A percentile compares a stretch with the other conserved stretches of the same genome.
Evolutionary conservation across 2,113 vertebrate genomes (phyloP).

Genomic region (Nicator chloris): DNA sequence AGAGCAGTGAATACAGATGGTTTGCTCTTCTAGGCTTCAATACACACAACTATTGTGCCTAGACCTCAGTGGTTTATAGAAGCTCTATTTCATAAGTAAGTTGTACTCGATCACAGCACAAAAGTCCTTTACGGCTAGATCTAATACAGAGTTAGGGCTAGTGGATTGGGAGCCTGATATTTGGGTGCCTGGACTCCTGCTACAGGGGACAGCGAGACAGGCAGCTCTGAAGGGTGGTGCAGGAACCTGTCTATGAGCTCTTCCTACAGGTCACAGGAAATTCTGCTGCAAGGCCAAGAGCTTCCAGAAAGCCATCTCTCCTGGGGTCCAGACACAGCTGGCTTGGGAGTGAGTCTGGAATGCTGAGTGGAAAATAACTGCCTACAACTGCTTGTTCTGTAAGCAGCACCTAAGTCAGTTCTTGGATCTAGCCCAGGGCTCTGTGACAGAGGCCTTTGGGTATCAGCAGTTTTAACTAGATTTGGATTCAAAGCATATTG

Average conservation of each 20-base stretch:
- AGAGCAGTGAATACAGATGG: slow-evolving; percentile 44
- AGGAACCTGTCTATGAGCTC: slow-evolving; percentile 53
- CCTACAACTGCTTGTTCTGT: slow-evolving; percentile 35
- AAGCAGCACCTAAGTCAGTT: slow-evolving; percentile 52
- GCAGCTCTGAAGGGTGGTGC: slow-evolving; percentile 36
- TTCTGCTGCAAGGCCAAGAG: neutral
- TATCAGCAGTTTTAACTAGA: neutral
- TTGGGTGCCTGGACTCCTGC: slow-evolving; percentile 41
- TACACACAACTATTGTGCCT: slow-evolving; percentile 31
- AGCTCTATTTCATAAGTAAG: slow-evolving; percentile 49
- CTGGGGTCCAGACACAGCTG: slow-evolving; percentile 1
- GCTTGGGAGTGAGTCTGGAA: slow-evolving; percentile 30
- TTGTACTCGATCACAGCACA: slow-evolving; percentile 48
- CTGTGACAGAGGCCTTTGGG: slow-evolving; percentile 35
- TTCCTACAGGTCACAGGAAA: slow-evolving; percentile 57
- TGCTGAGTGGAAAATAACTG: neutral
- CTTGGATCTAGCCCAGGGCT: slow-evolving; percentile 61
- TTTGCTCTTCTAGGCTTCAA: slow-evolving; percentile 49
- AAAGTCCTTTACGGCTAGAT: slow-evolving; percentile 52
- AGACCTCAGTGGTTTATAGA: slow-evolving; percentile 47
- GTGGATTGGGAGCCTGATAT: slow-evolving; percentile 1
- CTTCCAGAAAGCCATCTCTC: slow-evolving; percentile 20
- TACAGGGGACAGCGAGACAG: slow-evolving; percentile 33
- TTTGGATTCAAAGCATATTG: slow-evolving; percentile 24
- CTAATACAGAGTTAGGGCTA: slow-evolving; percentile 59